phyloP scores from a whole-genome alignment of 1,140 invertebrate genomes.

The Tetranychus cinnabarinus region DNA sequence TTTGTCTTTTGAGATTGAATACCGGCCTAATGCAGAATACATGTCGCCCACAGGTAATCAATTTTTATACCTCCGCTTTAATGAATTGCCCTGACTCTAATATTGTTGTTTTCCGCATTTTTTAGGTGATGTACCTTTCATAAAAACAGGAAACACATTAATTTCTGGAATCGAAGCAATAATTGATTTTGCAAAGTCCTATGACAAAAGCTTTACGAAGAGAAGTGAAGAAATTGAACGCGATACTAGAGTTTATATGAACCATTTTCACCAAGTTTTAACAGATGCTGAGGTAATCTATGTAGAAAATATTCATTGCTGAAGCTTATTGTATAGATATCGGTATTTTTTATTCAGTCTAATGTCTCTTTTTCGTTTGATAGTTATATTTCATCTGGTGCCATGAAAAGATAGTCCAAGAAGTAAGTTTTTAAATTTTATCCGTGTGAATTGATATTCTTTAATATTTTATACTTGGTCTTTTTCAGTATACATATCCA shows the following conservation, averaged over 20 bases:
- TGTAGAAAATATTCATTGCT: too few relatives aligned
- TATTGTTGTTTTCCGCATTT: not conserved
- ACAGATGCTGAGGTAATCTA: conserved; percentile 43
- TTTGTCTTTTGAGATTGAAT: conserved; percentile 39
- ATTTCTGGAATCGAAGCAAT: conserved; percentile 75
- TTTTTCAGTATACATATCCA: too few relatives aligned
- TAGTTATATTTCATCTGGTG: conserved; percentile 66
- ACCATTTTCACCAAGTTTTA: conserved; percentile 1
- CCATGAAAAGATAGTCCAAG: conserved; percentile 46
- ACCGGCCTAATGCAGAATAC: conserved; percentile 67
- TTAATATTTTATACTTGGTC: too few relatives aligned
- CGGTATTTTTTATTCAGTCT: too few relatives aligned
- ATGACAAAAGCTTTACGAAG: conserved; percentile 29
- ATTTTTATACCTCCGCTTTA: not conserved
- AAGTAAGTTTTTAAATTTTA: not conserved
- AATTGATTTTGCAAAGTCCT: conserved; percentile 52
- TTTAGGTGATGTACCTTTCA: conserved; percentile 58
- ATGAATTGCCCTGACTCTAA: not conserved
- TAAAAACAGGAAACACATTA: conserved; percentile 63
- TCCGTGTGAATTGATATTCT: too few relatives aligned
- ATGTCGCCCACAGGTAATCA: conserved; percentile 66
- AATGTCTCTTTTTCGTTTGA: conserved; percentile 9
- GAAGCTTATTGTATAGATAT: too few relatives aligned
- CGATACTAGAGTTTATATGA: not conserved
- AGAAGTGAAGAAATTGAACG: not conserved